Conservation (phyloP, 2,888 invertebrate species). For the Nomada fabriciana region DNA sequence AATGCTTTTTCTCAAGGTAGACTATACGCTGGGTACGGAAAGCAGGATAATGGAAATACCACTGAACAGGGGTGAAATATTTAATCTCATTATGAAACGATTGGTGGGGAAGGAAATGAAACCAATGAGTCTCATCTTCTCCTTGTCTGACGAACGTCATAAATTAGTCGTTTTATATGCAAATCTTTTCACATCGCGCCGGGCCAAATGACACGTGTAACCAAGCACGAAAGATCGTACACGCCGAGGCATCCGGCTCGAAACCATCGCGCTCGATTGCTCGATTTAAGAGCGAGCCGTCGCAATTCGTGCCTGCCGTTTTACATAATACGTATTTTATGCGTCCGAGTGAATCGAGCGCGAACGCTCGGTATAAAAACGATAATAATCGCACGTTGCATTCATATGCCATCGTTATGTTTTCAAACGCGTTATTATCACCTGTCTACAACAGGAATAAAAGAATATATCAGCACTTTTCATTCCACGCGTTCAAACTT, state of each 20-base stretch:
- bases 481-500: too few species aligned
- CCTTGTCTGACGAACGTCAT: conserved; percentile 41
- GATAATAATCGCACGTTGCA: conserved; percentile 21
- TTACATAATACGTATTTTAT: conserved; percentile 55
- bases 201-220: conserved; percentile 58
- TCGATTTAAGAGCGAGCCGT: conserved; percentile 38
- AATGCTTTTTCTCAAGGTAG: too few species aligned
- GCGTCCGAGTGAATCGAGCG: conserved; percentile 22
- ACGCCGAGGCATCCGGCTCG: conserved; percentile 26
- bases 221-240: conserved; percentile 42
- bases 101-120: conserved; percentile 23
- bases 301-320: conserved; percentile 19
- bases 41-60: not conserved
- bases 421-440: not conserved
- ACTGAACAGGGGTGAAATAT: not conserved
- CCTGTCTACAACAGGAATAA: not conserved
- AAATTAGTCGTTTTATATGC: conserved; percentile 67
- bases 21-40: not conserved
- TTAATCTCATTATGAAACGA: conserved; percentile 14
- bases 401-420: not conserved
- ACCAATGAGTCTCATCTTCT: not conserved
- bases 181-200: conserved; percentile 53
- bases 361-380: conserved; percentile 1
- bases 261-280: conserved; percentile 36
- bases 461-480: not conserved